These are phyloP conservation scores for Pimpla rufipes DNA, from an alignment of 2,888 invertebrate genomes.

Conservation along the genomic window DNA sequence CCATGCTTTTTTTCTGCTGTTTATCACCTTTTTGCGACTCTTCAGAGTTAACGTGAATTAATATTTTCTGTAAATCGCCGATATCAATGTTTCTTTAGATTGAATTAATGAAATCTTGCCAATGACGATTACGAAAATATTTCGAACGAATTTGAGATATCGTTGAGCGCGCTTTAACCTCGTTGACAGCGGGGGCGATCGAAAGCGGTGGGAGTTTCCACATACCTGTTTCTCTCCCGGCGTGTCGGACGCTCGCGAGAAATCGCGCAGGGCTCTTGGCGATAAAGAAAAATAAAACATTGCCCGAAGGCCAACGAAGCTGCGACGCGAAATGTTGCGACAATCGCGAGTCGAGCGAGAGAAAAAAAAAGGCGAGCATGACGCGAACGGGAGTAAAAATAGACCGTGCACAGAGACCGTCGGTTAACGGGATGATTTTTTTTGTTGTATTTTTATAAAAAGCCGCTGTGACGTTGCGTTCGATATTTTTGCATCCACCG, in stretches of 20 bases:
- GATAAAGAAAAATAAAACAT: conserved; percentile 10
- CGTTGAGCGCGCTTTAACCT: too few species aligned
- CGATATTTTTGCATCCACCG: conserved; percentile 16
- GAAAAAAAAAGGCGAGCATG: not conserved
- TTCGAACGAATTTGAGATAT: too few species aligned
- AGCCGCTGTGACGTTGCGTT: not conserved
- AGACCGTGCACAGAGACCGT: not conserved
- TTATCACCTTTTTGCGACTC: too few species aligned
- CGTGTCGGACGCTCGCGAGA: not conserved
- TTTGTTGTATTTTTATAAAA: not conserved
- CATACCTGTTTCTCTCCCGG: not conserved
- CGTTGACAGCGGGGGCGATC: too few species aligned
- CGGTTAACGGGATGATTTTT: not conserved
- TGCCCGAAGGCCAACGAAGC: not conserved
- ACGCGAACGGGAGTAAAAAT: conserved; percentile 12
- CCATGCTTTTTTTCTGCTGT: too few species aligned
- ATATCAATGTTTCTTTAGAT: too few species aligned
- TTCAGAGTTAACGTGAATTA: too few species aligned
- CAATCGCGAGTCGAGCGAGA: not conserved
- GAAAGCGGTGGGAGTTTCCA: too few species aligned
- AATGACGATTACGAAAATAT: too few species aligned
- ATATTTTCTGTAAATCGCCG: too few species aligned
- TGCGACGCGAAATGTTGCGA: not conserved
- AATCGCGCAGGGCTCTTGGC: not conserved
- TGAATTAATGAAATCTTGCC: too few species aligned